A percentile compares a stretch with the other conserved stretches of the same genome.
Evolutionary conservation across 2,888 invertebrate species (phyloP).

Genomic region (Drosophila parthenogenetica): DNA sequence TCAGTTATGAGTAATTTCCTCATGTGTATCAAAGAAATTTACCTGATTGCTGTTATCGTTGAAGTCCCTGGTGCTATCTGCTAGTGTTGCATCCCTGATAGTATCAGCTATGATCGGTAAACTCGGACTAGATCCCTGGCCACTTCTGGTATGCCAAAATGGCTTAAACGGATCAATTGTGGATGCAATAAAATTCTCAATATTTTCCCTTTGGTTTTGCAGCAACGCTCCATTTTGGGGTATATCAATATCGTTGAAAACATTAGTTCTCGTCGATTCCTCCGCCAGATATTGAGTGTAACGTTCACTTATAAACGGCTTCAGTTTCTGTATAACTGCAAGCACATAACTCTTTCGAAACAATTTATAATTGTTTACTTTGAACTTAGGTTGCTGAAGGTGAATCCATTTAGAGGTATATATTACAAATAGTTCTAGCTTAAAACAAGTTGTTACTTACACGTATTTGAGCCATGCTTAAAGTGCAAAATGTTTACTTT

Average conservation of each 20-base stretch:
- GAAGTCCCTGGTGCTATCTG: background rate
- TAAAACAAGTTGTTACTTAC: background rate
- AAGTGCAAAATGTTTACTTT: background rate
- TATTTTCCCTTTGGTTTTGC: background rate
- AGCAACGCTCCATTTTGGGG: background rate
- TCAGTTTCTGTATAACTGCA: slow-evolving; percentile 16
- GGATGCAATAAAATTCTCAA: background rate
- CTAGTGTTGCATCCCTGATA: background rate
- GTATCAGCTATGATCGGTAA: background rate
- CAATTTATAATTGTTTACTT: slow-evolving; percentile 20
- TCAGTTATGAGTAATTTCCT: background rate
- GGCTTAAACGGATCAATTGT: background rate
- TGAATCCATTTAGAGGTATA: too few species aligned
- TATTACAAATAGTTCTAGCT: too few species aligned
- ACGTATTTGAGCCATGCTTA: slow-evolving; percentile 23
- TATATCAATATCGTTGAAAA: background rate
- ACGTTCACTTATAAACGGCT: slow-evolving; percentile 17
- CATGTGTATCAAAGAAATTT: background rate
- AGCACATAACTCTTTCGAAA: slow-evolving; percentile 15
- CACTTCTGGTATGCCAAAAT: background rate
- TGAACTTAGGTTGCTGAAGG: slow-evolving; percentile 12
- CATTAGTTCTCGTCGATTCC: background rate
- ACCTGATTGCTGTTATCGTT: slow-evolving; percentile 7
- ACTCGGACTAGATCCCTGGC: background rate
- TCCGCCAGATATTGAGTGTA: background rate